Evolutionary conservation across 2,797 vertebrate genomes (phyloP), one percentile per base, ranked within the genome.

Genomic region (Linurgus olivaceus): DNA sequence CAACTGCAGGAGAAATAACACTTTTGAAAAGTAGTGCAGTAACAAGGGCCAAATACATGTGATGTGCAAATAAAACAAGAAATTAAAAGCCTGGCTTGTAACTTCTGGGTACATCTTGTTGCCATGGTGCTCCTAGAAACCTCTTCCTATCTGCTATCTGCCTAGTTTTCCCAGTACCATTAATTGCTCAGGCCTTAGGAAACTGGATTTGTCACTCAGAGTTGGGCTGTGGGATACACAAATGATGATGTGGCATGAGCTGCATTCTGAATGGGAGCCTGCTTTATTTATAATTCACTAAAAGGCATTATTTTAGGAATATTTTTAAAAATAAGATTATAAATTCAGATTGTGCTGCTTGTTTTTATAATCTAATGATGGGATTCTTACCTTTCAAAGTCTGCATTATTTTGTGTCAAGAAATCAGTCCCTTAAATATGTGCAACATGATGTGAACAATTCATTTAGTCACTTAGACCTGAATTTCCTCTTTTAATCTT

Each of bases 211-310:
- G 11, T 65, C 58, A 40, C 31, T 38, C 26, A 9, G 13, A 47
- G 26, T 4, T 80, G 29, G 61, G 11, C 23, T 81, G 11, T 65
- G 54, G 48, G 29, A 68, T 38, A 17, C 14, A 47, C 17, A 38
- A 20, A 7, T 0, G 5, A 5, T 4, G 1, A 16, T 18, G n/a
- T 54, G 31, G 13, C 0, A 1, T 0, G 0, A 17, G 71, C 37
- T 61, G 16, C 35, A 35, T 84, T 70, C 51, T 62, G 67, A 70
- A 66, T 28, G 25, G 72, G 55, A 84, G 35, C 7, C 35, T 3
- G 1, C 17, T 86, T 78, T 11, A 59, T 70, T 81, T 35, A 21
- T 12, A 75, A 62, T 52, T 66, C 55, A 59, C 37, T 19, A 66
- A 85, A 82, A 65, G 31, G 7, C 4, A 35, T 74, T 50, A 90